Conservation (phyloP, 2,797 vertebrate genomes). For the Babyrousa celebensis region DNA sequence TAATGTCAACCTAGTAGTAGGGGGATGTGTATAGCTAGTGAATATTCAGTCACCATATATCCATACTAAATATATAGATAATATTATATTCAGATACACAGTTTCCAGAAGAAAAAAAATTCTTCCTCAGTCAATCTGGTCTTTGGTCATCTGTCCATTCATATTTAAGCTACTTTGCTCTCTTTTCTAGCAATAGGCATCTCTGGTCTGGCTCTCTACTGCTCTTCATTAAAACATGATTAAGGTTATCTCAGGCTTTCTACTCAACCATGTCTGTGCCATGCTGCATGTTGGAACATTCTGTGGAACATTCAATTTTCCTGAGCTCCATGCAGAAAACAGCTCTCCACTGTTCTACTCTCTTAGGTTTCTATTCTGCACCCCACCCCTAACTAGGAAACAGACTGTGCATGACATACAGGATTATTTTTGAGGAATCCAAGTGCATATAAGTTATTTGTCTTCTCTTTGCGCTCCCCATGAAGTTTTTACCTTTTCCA, state of each 20-base stretch:
- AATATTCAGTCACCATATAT: constrained; percentile 46
- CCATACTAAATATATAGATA: not conserved
- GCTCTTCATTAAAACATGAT: not conserved
- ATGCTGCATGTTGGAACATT: not conserved
- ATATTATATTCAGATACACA: not conserved
- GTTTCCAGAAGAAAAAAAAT: not conserved
- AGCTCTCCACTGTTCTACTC: not conserved
- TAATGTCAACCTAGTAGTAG: not conserved
- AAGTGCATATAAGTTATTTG: not conserved
- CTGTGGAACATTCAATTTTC: not conserved
- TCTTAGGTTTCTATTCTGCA: not conserved
- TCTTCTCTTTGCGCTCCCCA: not conserved
- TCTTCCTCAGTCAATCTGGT: not conserved
- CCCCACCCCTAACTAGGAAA: not conserved
- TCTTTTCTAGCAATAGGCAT: not conserved
- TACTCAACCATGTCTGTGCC: not conserved
- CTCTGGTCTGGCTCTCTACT: not conserved
- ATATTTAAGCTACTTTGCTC: not conserved
- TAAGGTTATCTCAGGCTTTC: not conserved
- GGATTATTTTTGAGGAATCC: not conserved
- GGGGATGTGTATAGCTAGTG: not conserved
- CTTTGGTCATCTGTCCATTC: not conserved
- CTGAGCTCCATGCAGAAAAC: not conserved
- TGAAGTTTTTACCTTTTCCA: not conserved
- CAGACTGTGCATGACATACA: not conserved